phyloP scores from a whole-genome alignment of 2,113 vertebrate species.

The Eolophus roseicapilla region DNA sequence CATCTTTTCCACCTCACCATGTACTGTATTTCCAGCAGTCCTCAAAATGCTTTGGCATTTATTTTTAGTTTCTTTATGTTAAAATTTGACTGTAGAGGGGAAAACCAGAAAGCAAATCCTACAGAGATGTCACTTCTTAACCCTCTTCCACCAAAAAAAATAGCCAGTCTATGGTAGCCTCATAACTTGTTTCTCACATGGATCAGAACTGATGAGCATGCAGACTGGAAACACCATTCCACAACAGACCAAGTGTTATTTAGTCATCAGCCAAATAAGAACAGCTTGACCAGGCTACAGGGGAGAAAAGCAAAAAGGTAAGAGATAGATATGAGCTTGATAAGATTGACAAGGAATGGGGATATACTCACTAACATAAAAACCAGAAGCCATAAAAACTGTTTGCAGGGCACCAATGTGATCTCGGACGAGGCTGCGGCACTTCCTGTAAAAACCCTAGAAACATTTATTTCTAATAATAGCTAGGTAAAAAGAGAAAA shows the following conservation, averaged over 20 bases:
- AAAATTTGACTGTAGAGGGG: neutral
- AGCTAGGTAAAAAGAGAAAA: neutral
- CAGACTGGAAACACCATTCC: neutral
- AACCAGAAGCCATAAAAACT: neutral
- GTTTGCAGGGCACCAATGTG: neutral
- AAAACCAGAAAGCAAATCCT: neutral
- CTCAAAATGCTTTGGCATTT: neutral
- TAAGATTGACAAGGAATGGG: accelerated
- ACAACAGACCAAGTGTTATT: neutral
- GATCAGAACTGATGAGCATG: neutral
- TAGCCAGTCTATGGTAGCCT: accelerated
- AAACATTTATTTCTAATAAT: neutral
- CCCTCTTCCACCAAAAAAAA: neutral
- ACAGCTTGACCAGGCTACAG: neutral
- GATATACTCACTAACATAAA: neutral
- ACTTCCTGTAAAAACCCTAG: accelerated
- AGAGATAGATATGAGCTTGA: accelerated
- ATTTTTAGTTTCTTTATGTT: neutral
- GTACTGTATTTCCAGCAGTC: neutral
- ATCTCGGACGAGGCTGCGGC: neutral
- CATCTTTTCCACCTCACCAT: neutral
- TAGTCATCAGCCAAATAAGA: neutral
- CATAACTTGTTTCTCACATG: neutral
- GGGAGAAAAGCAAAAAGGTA: neutral
- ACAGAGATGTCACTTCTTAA: neutral